Conservation (phyloP, 2,113 vertebrate genomes). For the Rafetus swinhoei region DNA sequence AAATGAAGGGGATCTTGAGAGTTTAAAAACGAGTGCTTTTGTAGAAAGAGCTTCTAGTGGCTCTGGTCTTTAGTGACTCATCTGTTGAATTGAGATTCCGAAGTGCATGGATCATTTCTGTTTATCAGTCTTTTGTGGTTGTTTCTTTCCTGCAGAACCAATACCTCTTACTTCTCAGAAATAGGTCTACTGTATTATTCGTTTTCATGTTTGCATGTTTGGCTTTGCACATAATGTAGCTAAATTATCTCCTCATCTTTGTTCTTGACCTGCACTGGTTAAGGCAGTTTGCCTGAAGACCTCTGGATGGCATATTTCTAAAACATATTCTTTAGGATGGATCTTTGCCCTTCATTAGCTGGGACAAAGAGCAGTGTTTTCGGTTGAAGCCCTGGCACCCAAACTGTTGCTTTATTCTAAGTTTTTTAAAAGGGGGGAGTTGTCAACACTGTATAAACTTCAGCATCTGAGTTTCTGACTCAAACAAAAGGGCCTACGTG, state of each 20-base stretch:
- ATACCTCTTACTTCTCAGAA: neutral
- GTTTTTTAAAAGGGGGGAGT: neutral
- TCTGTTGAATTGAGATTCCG: neutral
- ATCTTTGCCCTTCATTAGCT: neutral
- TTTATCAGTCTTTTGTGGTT: neutral
- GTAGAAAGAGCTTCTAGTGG: neutral
- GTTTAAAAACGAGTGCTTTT: neutral
- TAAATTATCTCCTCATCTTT: neutral
- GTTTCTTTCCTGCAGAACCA: neutral
- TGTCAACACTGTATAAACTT: rapidly evolving
- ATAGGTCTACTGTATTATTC: neutral
- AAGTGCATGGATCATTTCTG: rapidly evolving
- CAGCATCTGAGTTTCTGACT: neutral
- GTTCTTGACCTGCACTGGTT: neutral
- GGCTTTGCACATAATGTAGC: neutral
- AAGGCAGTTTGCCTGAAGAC: rapidly evolving
- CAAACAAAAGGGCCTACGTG: neutral
- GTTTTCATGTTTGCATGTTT: neutral
- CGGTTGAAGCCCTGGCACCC: rapidly evolving
- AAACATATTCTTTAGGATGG: rapidly evolving
- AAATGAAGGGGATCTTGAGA: neutral
- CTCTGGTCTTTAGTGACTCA: neutral
- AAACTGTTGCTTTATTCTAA: rapidly evolving
- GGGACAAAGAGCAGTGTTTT: rapidly evolving
- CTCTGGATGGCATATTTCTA: neutral